Percentiles rank a stretch among this genome's conserved stretches.
These are phyloP conservation scores for Aethina tumida DNA, from an alignment of 1,140 invertebrate species.

Conservation along the genomic window DNA sequence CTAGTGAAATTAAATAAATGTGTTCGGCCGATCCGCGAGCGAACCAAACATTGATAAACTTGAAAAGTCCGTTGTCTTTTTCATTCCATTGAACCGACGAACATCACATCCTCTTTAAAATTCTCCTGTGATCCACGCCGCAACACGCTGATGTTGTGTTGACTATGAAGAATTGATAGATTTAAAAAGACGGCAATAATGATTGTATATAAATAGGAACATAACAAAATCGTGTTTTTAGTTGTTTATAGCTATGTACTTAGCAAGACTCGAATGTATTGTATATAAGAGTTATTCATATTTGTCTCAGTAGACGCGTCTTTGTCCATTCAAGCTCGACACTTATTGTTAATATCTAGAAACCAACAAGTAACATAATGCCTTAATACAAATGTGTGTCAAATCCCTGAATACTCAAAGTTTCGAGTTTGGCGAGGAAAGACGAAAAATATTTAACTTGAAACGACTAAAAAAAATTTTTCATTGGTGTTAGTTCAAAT, in stretches of 20 bases:
- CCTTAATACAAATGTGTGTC: background rate
- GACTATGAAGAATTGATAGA: conserved; percentile 5
- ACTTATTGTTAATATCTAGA: conserved; percentile 11
- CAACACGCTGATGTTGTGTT: background rate
- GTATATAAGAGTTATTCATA: conserved; percentile 16
- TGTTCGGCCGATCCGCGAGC: background rate
- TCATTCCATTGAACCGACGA: background rate
- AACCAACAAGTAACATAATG: conserved; percentile 7
- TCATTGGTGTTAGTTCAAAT: conserved; percentile 19
- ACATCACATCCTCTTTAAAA: conserved; percentile 1
- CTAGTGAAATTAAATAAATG: background rate
- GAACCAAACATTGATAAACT: background rate
- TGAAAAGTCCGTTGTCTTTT: conserved; percentile 2
- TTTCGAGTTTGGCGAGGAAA: conserved; percentile 2
- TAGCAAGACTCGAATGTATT: conserved; percentile 15
- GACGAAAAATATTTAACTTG: conserved; percentile 12
- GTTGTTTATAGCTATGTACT: conserved; percentile 25
- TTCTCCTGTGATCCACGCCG: background rate
- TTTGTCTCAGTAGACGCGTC: too few species aligned
- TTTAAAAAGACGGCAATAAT: conserved; percentile 26
- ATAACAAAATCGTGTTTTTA: conserved; percentile 21
- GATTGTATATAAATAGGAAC: conserved; percentile 25
- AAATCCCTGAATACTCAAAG: background rate
- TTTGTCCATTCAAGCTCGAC: too few species aligned
- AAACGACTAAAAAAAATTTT: conserved; percentile 19